Evolutionary conservation across 2,888 invertebrate species (phyloP).

Genomic region (Elegia similella): DNA sequence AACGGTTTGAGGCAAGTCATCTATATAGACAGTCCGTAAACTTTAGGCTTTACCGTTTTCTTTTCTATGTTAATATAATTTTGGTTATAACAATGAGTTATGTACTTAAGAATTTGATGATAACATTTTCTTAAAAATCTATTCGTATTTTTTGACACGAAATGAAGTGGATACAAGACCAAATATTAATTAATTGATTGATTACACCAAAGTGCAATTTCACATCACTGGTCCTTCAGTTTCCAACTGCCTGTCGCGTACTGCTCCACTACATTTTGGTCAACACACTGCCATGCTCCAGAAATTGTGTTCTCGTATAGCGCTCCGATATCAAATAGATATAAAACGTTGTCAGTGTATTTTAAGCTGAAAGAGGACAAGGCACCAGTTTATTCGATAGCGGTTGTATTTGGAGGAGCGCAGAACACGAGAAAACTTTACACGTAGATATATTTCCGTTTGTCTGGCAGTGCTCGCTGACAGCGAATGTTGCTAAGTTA

Average conservation of each 20-base stretch:
- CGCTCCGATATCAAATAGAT: constrained; percentile 7
- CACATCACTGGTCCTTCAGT: background rate
- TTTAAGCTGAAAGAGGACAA: constrained; percentile 11
- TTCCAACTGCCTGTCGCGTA: background rate
- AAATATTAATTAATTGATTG: background rate
- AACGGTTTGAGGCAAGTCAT: background rate
- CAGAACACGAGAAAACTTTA: constrained; percentile 10
- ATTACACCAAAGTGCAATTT: background rate
- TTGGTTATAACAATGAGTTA: too few species aligned
- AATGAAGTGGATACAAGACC: too few species aligned
- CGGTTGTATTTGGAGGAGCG: constrained; percentile 6
- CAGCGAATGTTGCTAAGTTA: constrained; percentile 9
- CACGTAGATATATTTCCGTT: constrained; percentile 14
- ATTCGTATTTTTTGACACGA: too few species aligned
- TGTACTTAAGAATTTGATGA: too few species aligned
- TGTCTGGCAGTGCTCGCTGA: constrained; percentile 1
- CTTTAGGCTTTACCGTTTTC: background rate
- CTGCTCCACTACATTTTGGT: background rate
- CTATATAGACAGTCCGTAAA: background rate
- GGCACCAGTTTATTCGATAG: constrained; percentile 9
- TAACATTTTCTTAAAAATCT: too few species aligned
- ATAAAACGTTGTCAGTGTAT: constrained; percentile 15
- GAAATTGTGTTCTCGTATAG: constrained; percentile 11
- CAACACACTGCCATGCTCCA: constrained; percentile 1
- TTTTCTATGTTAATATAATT: background rate